phyloP scores from a whole-genome alignment of 2,888 invertebrate genomes.

The Diloba caeruleocephala region DNA sequence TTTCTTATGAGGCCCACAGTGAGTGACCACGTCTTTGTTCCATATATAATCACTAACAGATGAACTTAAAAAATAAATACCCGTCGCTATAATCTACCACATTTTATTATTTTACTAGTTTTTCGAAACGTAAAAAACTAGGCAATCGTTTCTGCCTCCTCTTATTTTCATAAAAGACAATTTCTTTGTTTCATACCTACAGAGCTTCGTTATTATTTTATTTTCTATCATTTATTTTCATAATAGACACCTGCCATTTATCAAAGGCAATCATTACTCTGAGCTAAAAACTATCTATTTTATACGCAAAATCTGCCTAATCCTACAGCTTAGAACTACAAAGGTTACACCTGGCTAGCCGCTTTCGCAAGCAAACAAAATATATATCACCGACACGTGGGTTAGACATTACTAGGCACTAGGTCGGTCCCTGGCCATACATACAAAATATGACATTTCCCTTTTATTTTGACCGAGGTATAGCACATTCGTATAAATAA shows the following conservation, averaged over 20 bases:
- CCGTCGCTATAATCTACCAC: too few species aligned
- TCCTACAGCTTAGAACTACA: conserved; percentile 15
- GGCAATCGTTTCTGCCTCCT: too few species aligned
- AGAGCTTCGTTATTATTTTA: neutral
- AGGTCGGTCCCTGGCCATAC: conserved; percentile 26
- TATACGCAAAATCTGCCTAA: conserved; percentile 13
- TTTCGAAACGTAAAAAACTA: too few species aligned
- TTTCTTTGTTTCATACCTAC: too few species aligned
- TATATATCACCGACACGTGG: conserved; percentile 34
- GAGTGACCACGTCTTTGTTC: too few species aligned
- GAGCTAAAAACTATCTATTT: conserved; percentile 1
- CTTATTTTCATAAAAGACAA: too few species aligned
- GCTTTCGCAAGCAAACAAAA: conserved; percentile 46
- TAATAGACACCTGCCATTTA: conserved; percentile 1
- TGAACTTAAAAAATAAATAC: too few species aligned
- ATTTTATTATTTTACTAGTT: too few species aligned
- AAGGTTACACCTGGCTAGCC: conserved; percentile 29
- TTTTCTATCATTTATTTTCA: neutral
- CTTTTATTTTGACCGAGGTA: conserved; percentile 45
- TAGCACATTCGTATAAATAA: conserved; percentile 45
- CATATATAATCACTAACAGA: too few species aligned
- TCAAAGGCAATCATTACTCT: too few species aligned
- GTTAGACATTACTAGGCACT: conserved; percentile 39
- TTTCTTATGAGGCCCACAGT: too few species aligned
- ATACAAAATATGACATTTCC: conserved; percentile 51